phyloP scores from a whole-genome alignment of 2,113 vertebrate genomes.

The Lepus timidus region DNA sequence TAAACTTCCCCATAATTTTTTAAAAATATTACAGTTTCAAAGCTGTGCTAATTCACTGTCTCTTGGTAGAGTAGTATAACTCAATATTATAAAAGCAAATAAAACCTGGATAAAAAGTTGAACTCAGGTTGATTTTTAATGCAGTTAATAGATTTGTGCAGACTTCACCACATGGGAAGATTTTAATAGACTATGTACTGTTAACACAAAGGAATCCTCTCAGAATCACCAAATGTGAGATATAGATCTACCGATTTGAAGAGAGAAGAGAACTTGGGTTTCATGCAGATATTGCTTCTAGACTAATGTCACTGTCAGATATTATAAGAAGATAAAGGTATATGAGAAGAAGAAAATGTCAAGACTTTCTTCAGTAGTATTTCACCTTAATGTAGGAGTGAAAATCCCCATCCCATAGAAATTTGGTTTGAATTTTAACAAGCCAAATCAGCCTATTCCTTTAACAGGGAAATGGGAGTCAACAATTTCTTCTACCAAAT shows the following conservation, averaged over 20 bases:
- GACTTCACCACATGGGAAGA: background rate
- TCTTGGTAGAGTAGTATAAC: background rate
- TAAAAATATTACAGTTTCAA: background rate
- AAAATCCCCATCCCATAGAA: background rate
- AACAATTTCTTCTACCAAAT: slow-evolving; percentile 43
- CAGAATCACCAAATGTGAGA: background rate
- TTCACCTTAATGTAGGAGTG: background rate
- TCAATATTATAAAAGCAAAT: slow-evolving; percentile 16
- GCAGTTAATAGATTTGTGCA: background rate
- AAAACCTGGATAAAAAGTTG: background rate
- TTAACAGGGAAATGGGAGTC: background rate
- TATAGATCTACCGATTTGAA: background rate
- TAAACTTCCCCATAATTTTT: background rate
- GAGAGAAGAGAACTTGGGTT: background rate
- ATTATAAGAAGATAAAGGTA: background rate
- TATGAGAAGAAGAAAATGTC: background rate
- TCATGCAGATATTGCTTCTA: background rate
- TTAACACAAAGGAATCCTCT: background rate
- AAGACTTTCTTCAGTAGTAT: background rate
- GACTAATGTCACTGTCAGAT: background rate
- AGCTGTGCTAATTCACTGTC: background rate
- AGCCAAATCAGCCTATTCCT: background rate
- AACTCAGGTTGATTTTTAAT: background rate
- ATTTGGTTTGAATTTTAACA: background rate
- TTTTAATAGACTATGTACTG: background rate